phyloP scores from a whole-genome alignment of 2,888 invertebrate genomes.

The Seira musarum region DNA sequence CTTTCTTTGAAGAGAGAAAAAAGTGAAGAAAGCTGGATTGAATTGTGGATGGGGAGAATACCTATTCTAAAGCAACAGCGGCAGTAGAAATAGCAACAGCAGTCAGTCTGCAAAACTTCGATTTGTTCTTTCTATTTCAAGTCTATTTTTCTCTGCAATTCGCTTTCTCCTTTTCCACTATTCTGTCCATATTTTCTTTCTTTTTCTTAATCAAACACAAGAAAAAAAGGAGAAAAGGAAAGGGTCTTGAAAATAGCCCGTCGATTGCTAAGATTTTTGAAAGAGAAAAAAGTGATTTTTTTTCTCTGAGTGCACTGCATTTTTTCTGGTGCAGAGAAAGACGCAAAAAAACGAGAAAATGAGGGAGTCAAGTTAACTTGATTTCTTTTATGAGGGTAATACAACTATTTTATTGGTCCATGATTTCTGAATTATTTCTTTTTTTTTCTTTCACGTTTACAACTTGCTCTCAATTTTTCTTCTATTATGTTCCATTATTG shows the following conservation, averaged over 20 bases:
- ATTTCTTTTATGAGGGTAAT: conserved; percentile 57
- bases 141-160: too few species aligned
- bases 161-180: conserved; percentile 23
- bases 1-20: too few species aligned
- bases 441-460: neutral
- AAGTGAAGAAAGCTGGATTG: too few species aligned
- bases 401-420: conserved; percentile 57
- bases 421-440: conserved; percentile 41
- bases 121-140: too few species aligned
- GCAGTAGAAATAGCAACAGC: too few species aligned
- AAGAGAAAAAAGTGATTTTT: neutral
- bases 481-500: too few species aligned
- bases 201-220: conserved; percentile 49
- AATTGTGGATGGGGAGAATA: neutral
- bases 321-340: neutral
- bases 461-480: neutral
- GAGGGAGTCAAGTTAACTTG: conserved; percentile 58
- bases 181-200: conserved; percentile 41
- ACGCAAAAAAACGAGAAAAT: conserved; percentile 37
- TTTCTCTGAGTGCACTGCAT: neutral
- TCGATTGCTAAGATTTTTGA: conserved; percentile 7
- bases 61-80: neutral
- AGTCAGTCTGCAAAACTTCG: too few species aligned
- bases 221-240: conserved; percentile 32
- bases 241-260: conserved; percentile 12